Percentiles rank a stretch among this genome's conserved stretches.
Evolutionary conservation across 2,888 invertebrate genomes (phyloP).

Genomic region (Macrophya annulata): DNA sequence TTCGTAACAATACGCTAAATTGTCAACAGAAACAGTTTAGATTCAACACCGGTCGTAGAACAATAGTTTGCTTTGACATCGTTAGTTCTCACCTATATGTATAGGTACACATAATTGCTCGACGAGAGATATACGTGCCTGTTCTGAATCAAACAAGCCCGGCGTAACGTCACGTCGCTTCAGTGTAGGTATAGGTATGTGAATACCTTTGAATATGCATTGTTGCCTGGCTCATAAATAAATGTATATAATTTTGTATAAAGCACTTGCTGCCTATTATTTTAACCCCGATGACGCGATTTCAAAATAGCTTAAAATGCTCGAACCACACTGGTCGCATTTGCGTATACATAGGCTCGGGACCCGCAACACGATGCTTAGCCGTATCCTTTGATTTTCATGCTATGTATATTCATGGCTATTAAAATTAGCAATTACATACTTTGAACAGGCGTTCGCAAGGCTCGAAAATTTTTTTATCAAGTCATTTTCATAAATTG

Average conservation of each 20-base stretch:
- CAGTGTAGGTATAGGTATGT: no score
- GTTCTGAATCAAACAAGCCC: constrained; percentile 11
- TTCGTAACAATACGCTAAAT: constrained; percentile 37
- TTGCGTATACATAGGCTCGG: constrained; percentile 28
- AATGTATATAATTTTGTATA: background rate
- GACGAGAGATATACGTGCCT: background rate
- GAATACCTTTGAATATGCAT: background rate
- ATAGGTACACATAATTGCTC: constrained; percentile 13
- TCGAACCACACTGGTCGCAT: background rate
- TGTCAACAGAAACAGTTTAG: constrained; percentile 44
- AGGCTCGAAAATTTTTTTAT: constrained; percentile 1
- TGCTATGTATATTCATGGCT: constrained; percentile 45
- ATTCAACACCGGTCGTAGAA: constrained; percentile 1
- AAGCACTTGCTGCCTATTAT: constrained; percentile 13
- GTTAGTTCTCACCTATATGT: constrained; percentile 15
- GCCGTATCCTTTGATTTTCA: constrained; percentile 19
- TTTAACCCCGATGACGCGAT: background rate
- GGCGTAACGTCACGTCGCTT: background rate
- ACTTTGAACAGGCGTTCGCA: constrained; percentile 30
- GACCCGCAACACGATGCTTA: background rate
- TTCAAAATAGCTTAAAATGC: background rate
- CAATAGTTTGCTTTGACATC: constrained; percentile 36
- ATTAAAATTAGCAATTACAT: constrained; percentile 30
- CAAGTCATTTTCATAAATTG: constrained; percentile 22
- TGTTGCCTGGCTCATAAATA: constrained; percentile 15